phyloP scores from a whole-genome alignment of 2,888 invertebrate species.

The Marronus borbonicus region DNA sequence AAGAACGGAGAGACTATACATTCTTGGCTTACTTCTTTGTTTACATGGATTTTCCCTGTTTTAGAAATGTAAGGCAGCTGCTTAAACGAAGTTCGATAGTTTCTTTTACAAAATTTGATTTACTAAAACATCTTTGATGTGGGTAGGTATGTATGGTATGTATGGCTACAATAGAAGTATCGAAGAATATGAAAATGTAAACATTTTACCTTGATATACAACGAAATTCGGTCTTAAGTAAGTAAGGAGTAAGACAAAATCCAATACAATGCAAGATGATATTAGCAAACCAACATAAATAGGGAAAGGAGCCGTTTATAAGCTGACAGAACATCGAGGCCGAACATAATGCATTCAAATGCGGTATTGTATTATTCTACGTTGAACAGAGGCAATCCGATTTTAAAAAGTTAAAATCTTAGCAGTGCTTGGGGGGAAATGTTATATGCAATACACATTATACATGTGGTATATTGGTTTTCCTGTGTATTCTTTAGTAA shows the following conservation, averaged over 20 bases:
- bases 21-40: no score
- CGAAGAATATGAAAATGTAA: neutral
- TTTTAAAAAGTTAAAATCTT: neutral
- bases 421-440: no score
- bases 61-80: no score
- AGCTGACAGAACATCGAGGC: conserved; percentile 4
- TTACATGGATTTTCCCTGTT: no score
- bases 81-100: no score
- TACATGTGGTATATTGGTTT: no score
- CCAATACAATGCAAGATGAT: conserved; percentile 5
- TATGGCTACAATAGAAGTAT: neutral
- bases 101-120: no score
- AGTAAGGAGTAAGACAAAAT: neutral
- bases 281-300: conserved; percentile 19
- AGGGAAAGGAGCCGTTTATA: conserved; percentile 1
- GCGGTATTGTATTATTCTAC: conserved; percentile 1
- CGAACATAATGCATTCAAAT: neutral
- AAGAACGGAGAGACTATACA: no score
- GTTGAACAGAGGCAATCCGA: neutral
- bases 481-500: no score
- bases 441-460: no score
- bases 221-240: neutral
- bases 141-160: no score
- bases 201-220: neutral
- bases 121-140: no score